phyloP scores from a whole-genome alignment of 2,113 vertebrate species.

The Alectura lathami region DNA sequence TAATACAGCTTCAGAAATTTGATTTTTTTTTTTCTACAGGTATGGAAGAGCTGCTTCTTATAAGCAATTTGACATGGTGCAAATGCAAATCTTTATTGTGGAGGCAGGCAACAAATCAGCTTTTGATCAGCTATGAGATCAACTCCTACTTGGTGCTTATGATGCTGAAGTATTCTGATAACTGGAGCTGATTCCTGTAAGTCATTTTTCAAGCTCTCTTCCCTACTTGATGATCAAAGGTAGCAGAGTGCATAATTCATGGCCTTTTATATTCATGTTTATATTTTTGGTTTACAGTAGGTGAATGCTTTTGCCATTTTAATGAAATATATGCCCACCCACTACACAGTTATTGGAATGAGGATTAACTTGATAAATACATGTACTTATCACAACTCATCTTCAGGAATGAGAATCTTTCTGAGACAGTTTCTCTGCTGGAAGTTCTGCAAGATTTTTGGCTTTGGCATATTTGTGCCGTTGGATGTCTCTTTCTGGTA shows the following conservation, averaged over 20 bases:
- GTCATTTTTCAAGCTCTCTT: background rate
- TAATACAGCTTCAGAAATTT: background rate
- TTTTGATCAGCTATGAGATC: conserved; percentile 29
- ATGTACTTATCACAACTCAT: background rate
- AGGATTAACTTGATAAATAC: conserved; percentile 12
- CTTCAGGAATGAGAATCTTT: background rate
- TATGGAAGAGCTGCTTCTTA: background rate
- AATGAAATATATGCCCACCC: conserved; percentile 17
- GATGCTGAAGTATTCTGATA: conserved; percentile 17
- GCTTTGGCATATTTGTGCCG: background rate
- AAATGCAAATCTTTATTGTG: background rate
- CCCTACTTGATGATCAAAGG: conserved; percentile 18
- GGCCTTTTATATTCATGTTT: conserved; percentile 49
- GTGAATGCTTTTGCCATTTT: conserved; percentile 17
- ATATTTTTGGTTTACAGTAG: conserved; percentile 33
- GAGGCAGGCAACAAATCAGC: conserved; percentile 2
- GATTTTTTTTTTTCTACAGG: background rate
- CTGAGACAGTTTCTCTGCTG: background rate
- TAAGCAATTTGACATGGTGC: background rate
- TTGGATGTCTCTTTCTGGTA: background rate
- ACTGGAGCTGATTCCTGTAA: background rate
- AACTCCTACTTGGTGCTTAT: background rate
- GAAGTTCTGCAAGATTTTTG: background rate
- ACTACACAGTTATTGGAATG: background rate
- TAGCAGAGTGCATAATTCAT: conserved; percentile 36